These are phyloP conservation scores for Agrochola litura DNA, from an alignment of 2,888 invertebrate species.

Conservation along the genomic window DNA sequence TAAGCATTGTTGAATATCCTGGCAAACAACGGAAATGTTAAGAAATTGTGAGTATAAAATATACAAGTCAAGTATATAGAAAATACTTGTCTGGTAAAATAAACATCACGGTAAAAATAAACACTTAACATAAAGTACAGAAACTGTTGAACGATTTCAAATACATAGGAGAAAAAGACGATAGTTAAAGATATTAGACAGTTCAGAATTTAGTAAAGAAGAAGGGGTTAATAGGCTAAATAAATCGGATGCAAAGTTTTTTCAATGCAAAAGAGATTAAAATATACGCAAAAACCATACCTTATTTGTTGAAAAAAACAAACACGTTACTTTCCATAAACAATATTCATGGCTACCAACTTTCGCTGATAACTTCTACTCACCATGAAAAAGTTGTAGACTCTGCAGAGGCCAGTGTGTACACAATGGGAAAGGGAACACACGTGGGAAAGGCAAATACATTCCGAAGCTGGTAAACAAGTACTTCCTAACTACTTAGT, in stretches of 20 bases:
- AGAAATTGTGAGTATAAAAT: constrained; percentile 27
- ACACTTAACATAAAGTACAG: not conserved
- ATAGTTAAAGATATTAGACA: not conserved
- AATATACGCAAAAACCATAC: not conserved
- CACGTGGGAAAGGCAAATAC: constrained; percentile 82
- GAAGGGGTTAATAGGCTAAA: not conserved
- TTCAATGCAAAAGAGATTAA: not conserved
- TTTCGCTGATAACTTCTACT: constrained; percentile 52
- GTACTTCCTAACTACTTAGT: constrained; percentile 72
- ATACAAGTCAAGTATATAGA: constrained; percentile 7
- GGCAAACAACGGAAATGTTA: constrained; percentile 28
- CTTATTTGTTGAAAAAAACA: not conserved
- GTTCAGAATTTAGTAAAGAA: not conserved
- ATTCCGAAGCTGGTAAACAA: constrained; percentile 72
- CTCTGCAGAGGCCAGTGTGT: constrained; percentile 40
- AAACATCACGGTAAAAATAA: constrained; percentile 5
- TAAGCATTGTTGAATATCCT: constrained; percentile 4
- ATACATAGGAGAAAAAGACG: not conserved
- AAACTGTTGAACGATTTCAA: not conserved
- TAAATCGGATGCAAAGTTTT: not conserved
- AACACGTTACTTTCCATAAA: constrained; percentile 38
- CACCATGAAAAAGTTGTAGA: constrained; percentile 40
- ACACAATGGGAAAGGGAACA: constrained; percentile 72
- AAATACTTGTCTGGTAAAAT: constrained; percentile 20
- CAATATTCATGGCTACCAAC: constrained; percentile 52